Conservation (phyloP, 2,797 vertebrate genomes). For the Sphaeramia orbicularis region DNA sequence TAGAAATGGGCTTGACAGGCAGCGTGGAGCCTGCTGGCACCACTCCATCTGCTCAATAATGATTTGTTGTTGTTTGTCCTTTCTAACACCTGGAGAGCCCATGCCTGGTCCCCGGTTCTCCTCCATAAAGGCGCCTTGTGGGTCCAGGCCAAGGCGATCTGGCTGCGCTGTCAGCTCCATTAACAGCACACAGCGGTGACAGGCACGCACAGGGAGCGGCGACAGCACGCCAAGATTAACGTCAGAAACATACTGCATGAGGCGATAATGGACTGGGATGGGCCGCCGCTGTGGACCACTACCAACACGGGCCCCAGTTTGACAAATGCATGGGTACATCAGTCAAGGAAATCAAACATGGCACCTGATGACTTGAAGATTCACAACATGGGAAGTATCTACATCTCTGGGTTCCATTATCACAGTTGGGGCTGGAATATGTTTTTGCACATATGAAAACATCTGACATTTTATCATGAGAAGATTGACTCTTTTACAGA, state of each 20-base stretch:
- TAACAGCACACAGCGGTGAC: conserved; percentile 38
- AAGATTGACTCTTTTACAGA: too few relatives aligned
- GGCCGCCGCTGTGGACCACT: conserved; percentile 1
- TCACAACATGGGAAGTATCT: too few relatives aligned
- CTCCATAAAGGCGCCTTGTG: conserved; percentile 26
- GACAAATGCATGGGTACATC: background rate
- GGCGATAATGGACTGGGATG: conserved; percentile 6
- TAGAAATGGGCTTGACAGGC: conserved; percentile 63
- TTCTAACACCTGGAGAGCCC: conserved; percentile 69
- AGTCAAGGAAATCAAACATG: background rate
- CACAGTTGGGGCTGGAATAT: too few relatives aligned
- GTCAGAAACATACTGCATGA: conserved; percentile 15
- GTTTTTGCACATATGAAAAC: too few relatives aligned
- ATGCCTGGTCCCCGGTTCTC: conserved; percentile 15
- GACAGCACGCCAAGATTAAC: conserved; percentile 18
- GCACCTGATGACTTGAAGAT: background rate
- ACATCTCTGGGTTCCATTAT: too few relatives aligned
- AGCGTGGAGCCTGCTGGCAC: conserved; percentile 55
- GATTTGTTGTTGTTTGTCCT: conserved; percentile 57
- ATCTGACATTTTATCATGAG: too few relatives aligned
- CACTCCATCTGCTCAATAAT: conserved; percentile 70
- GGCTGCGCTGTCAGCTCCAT: conserved; percentile 59
- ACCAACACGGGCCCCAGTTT: background rate
- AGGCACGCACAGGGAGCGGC: conserved; percentile 3
- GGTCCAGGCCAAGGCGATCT: conserved; percentile 42